These are phyloP conservation scores for Nyleta sp. DNA, from an alignment of 2,888 invertebrate species.

Conservation along the genomic window DNA sequence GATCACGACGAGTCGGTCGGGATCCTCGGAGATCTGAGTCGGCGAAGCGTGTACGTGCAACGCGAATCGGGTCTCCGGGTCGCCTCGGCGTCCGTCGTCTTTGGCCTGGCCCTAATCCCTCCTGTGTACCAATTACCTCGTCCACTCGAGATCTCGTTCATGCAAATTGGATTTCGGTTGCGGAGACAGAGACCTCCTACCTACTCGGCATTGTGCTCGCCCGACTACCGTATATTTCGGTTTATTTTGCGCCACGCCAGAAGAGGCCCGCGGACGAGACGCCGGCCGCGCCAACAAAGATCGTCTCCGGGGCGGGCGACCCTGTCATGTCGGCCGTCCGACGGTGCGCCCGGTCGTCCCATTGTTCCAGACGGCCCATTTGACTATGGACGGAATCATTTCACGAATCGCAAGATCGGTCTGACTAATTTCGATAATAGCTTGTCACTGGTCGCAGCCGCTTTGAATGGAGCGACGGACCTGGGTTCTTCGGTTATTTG, in stretches of 20 bases:
- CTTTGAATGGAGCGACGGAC: slow-evolving; percentile 6
- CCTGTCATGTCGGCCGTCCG: slow-evolving; percentile 48
- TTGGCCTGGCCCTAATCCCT: slow-evolving; percentile 73
- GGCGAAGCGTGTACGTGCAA: slow-evolving; percentile 56
- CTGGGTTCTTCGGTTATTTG: no score
- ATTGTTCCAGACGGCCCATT: slow-evolving; percentile 57
- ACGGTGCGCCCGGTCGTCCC: slow-evolving; percentile 45
- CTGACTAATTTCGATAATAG: slow-evolving; percentile 62
- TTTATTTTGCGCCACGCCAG: slow-evolving; percentile 57
- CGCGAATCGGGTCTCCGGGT: slow-evolving; percentile 60
- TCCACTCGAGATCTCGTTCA: slow-evolving; percentile 70
- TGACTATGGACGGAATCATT: slow-evolving; percentile 46
- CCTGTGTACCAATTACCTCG: slow-evolving; percentile 73
- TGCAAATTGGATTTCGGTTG: slow-evolving; percentile 80
- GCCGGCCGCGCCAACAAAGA: slow-evolving; percentile 55
- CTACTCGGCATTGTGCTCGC: slow-evolving; percentile 58
- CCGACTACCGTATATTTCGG: slow-evolving; percentile 56
- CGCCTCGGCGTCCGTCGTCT: slow-evolving; percentile 70
- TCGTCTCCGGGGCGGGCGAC: slow-evolving; percentile 51
- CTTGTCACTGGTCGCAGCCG: slow-evolving; percentile 55
- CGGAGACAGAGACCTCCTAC: slow-evolving; percentile 65
- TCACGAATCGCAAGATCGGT: slow-evolving; percentile 34
- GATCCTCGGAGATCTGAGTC: slow-evolving; percentile 49
- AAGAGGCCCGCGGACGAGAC: slow-evolving; percentile 35
- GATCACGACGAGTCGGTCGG: slow-evolving; percentile 41